phyloP scores from a whole-genome alignment of 1,140 invertebrate genomes.

The Notospermus geniculatus region DNA sequence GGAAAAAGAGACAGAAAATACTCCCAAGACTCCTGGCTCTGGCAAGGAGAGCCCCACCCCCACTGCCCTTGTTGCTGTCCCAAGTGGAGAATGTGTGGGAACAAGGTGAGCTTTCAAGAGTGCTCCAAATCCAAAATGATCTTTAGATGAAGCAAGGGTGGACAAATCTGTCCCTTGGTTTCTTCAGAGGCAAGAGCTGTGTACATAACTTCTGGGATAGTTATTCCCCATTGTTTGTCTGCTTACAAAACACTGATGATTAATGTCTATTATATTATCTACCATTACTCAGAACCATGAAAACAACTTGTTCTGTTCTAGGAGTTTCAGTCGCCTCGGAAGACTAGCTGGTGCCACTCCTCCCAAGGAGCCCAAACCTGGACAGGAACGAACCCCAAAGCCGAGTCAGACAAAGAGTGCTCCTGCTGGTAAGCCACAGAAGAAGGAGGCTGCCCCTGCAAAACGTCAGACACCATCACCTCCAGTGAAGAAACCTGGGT shows the following conservation, averaged over 20 bases:
- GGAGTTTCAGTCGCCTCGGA: constrained; percentile 40
- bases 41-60: constrained; percentile 22
- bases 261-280: too few relatives aligned
- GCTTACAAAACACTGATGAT: too few relatives aligned
- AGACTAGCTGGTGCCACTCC: constrained; percentile 34
- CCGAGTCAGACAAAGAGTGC: constrained; percentile 2
- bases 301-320: constrained; percentile 13
- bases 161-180: too few relatives aligned
- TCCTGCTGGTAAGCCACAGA: not conserved
- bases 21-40: not conserved
- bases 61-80: constrained; percentile 31
- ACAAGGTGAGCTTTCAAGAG: constrained; percentile 20
- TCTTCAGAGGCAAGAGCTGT: too few relatives aligned
- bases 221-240: too few relatives aligned
- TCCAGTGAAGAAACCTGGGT: constrained; percentile 16
- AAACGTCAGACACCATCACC: constrained; percentile 12
- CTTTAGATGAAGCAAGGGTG: constrained; percentile 40
- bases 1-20: not conserved
- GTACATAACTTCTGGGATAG: too few relatives aligned
- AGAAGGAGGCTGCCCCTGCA: not conserved
- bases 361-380: constrained; percentile 9
- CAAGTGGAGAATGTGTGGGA: constrained; percentile 23
- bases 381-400: constrained; percentile 12
- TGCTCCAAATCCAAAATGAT: too few relatives aligned
- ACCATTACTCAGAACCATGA: too few relatives aligned